phyloP scores from a whole-genome alignment of 23 tunicate genomes.

The Corella eumyota region DNA sequence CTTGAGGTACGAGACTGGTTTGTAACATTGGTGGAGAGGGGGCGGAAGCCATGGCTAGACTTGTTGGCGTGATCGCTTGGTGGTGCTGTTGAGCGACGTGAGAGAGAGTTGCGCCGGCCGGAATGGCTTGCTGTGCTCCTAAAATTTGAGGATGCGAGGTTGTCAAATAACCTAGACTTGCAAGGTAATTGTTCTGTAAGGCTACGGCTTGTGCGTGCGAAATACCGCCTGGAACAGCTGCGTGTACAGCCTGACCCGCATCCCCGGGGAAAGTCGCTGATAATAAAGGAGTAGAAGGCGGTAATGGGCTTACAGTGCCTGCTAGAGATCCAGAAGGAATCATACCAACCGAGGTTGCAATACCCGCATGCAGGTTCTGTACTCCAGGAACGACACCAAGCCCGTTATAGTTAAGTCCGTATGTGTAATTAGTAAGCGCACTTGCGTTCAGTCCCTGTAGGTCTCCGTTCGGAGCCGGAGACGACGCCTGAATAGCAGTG shows the following conservation, averaged over 20 bases:
- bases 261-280: conserved; percentile 20
- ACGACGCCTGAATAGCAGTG: conserved; percentile 1
- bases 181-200: conserved; percentile 44
- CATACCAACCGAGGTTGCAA: conserved; percentile 30
- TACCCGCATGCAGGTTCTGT: conserved; percentile 12
- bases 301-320: conserved; percentile 41
- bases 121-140: conserved; percentile 3
- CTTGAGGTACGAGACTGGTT: conserved; percentile 7
- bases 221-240: conserved; percentile 6
- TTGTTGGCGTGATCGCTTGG: conserved; percentile 25
- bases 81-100: conserved; percentile 23
- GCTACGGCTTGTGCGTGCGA: conserved; percentile 22
- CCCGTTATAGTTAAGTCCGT: conserved; percentile 32
- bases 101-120: conserved; percentile 8
- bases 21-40: conserved; percentile 27
- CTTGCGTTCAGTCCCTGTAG: conserved; percentile 25
- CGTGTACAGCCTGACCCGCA: conserved; percentile 10
- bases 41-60: conserved; percentile 26
- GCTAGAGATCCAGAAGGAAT: conserved; percentile 49
- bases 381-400: conserved; percentile 22
- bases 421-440: conserved; percentile 30
- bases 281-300: conserved; percentile 41
- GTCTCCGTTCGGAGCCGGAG: conserved; percentile 24
- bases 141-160: conserved; percentile 33
- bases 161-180: conserved; percentile 43